Evolutionary conservation across 2,888 invertebrate species (phyloP), one percentile per base, ranked within the genome.

Genomic region (Papilio protenor): DNA sequence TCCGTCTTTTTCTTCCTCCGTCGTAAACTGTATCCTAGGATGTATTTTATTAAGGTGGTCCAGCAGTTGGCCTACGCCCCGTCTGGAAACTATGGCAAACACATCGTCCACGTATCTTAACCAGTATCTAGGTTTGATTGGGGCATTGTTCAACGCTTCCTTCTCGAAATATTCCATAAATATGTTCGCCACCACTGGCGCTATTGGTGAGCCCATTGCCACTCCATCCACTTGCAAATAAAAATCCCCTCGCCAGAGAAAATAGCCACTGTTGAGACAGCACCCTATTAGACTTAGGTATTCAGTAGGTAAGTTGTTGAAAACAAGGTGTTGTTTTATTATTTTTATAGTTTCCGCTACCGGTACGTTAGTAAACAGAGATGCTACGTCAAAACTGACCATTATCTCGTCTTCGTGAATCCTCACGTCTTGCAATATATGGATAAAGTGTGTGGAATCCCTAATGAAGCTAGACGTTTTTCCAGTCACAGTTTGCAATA

Each of bases 391-490:
- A 6, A 47, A 47, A 47, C 47, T 47, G 11, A 47, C 47, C 47
- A 47, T 47, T 47, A 47, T 3, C 47, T 47, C 47, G 47, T 47
- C 47, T 8, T 47, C 12, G 1, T 6, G 47, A 12, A 47, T 47
- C 12, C 6, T 47, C 8, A 71, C 71, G 47, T 70, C 70, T 21
- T 70, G 16, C 49, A 70, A 49, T 23, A 70, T 16, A 23, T 27
- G 16, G 49, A 70, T 49, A 70, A n/a, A 70, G 12, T 70, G 49
- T 5, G 49, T 52, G 16, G 52, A 52, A 27, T 71, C 71, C 23
- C 71, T 52, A 27, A 71, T 14, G 47, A 71, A 71, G 71, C 71
- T 49, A 52, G 71, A 5, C 16, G 71, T 49, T 49, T 27, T 71
- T 0, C 52, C 71, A 2, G 71, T 71, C 71, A 71, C 11, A 18